Percentiles rank a stretch among this genome's conserved stretches.
phyloP scores from a whole-genome alignment of 2,113 vertebrate genomes.

The human (Homo sapiens) region GRCh38 chr11:37124501-37125000 shows the following conservation, averaged over 20 bases:
- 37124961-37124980: neutral
- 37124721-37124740: neutral
- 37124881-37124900: neutral
- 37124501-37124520: neutral
- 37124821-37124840: neutral
- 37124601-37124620: accelerated
- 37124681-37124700: neutral
- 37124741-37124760: neutral
- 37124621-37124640: neutral
- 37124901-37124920: neutral
- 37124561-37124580: neutral
- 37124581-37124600: neutral
- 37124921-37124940: neutral
- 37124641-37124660: neutral
- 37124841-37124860: neutral
- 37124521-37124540: neutral
- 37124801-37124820: neutral
- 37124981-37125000: neutral
- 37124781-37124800: neutral
- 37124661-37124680: neutral
- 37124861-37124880: neutral
- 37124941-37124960: neutral
- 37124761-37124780: neutral
- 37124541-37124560: accelerated
- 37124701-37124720: neutral